Percentiles rank a stretch among this genome's conserved stretches.
phyloP scores from a whole-genome alignment of 1,140 invertebrate genomes.

The Lucilia sericata region DNA sequence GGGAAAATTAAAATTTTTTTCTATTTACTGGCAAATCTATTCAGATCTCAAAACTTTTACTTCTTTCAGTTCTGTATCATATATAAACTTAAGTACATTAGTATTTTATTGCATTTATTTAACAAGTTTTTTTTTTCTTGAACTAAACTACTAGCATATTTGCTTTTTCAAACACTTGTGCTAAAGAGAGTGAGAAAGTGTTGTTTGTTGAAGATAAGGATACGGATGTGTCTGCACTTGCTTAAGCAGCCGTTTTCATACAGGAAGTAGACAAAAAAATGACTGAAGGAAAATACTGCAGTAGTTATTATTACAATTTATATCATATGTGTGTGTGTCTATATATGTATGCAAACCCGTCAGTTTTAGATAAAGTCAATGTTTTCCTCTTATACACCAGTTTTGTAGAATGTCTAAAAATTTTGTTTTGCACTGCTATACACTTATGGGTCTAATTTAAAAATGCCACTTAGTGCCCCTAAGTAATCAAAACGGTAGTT shows the following conservation, averaged over 20 bases:
- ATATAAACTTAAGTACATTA: slow-evolving; percentile 2
- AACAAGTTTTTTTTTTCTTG: neutral
- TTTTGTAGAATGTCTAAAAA: too few species aligned
- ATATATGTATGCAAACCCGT: too few species aligned
- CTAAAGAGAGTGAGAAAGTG: too few species aligned
- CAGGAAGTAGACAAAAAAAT: neutral
- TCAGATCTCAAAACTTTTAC: neutral
- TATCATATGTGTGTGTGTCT: neutral
- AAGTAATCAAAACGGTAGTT: too few species aligned
- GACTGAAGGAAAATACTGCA: neutral
- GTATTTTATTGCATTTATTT: slow-evolving; percentile 8
- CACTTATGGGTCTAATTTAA: too few species aligned
- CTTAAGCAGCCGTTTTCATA: neutral
- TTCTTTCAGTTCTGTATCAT: neutral
- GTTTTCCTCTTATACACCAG: too few species aligned
- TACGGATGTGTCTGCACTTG: slow-evolving; percentile 14
- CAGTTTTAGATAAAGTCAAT: neutral
- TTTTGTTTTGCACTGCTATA: too few species aligned
- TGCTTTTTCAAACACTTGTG: too few species aligned
- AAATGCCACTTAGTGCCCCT: too few species aligned
- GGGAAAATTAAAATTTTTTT: neutral
- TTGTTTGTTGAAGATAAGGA: neutral
- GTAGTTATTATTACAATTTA: neutral
- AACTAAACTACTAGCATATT: too few species aligned
- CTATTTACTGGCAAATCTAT: neutral